Evolutionary conservation across 2,113 vertebrate species (phyloP).

Genomic region (Gambusia holbrooki): DNA sequence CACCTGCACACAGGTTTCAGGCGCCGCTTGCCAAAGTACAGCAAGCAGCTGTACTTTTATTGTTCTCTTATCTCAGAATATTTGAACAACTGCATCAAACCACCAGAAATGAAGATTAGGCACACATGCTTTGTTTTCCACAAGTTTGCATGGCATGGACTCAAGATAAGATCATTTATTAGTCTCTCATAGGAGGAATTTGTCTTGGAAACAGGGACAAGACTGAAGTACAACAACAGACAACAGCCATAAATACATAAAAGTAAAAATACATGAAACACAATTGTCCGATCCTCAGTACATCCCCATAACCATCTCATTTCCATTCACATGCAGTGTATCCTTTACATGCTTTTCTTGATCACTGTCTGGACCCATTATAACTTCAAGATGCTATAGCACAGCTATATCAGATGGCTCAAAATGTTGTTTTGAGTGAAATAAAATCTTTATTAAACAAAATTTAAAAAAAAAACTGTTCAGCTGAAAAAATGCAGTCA

Average conservation of each 20-base stretch:
- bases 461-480: background rate
- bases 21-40: constrained; percentile 20
- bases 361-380: no score
- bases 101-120: background rate
- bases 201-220: no score
- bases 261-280: no score
- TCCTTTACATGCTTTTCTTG: no score
- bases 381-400: background rate
- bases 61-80: constrained; percentile 34
- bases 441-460: background rate
- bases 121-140: background rate
- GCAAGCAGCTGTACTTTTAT: background rate
- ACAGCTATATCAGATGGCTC: background rate
- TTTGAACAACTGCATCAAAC: constrained; percentile 25
- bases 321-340: no score
- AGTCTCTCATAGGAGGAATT: no score
- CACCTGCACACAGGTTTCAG: constrained; percentile 20
- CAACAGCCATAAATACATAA: no score
- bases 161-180: no score
- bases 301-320: no score
- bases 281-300: no score
- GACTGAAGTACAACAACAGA: no score
- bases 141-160: background rate
- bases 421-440: background rate
- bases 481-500: background rate